Evolutionary conservation across 2,888 invertebrate species (phyloP).

Genomic region (Lutraria lutraria): DNA sequence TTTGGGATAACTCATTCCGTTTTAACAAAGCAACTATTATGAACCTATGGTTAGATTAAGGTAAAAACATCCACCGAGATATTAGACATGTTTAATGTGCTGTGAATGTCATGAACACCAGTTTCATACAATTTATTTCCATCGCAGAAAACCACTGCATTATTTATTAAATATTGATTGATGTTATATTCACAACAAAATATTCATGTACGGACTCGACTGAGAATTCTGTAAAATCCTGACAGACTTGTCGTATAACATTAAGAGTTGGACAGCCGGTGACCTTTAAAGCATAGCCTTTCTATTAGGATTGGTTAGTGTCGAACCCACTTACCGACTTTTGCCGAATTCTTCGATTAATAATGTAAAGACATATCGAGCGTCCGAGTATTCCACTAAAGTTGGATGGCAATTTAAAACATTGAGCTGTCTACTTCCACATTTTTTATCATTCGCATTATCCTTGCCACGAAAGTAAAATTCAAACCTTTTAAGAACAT

Average conservation of each 20-base stretch:
- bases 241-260: background rate
- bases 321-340: too few species aligned
- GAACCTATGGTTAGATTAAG: too few species aligned
- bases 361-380: too few species aligned
- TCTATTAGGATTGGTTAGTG: too few species aligned
- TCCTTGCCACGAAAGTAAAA: background rate
- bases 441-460: too few species aligned
- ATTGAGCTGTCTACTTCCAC: too few species aligned
- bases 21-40: too few species aligned
- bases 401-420: too few species aligned
- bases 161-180: constrained; percentile 26
- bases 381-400: too few species aligned
- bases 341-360: too few species aligned
- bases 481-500: background rate
- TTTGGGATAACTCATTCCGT: too few species aligned
- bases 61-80: background rate
- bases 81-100: background rate
- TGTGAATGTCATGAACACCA: background rate
- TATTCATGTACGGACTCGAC: background rate
- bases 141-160: background rate
- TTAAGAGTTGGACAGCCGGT: background rate
- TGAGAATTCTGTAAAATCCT: constrained; percentile 3
- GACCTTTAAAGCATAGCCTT: too few species aligned
- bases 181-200: background rate
- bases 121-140: constrained; percentile 20